These are phyloP conservation scores for Erebia palarica DNA, from an alignment of 2,888 invertebrate genomes.

Conservation along the genomic window DNA sequence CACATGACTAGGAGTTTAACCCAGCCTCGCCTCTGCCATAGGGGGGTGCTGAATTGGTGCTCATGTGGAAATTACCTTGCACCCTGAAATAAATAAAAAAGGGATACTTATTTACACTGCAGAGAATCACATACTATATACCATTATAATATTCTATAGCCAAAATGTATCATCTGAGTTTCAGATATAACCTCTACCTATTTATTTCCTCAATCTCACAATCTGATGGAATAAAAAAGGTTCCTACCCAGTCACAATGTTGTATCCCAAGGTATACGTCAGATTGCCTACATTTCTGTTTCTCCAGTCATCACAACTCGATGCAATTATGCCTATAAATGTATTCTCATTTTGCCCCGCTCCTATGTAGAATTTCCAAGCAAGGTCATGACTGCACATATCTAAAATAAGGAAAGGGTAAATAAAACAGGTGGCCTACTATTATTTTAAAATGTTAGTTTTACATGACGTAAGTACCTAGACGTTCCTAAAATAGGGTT, in stretches of 20 bases:
- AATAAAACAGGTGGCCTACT: not conserved
- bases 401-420: slow-evolving; percentile 9
- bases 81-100: slow-evolving; percentile 1
- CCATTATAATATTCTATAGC: no score
- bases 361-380: not conserved
- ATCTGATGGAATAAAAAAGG: not conserved
- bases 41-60: not conserved
- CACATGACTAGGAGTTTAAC: not conserved
- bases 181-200: no score
- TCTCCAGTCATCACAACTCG: not conserved
- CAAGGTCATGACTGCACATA: slow-evolving; percentile 6
- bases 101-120: not conserved
- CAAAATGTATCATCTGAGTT: no score
- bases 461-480: no score
- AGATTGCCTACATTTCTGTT: not conserved
- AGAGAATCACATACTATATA: no score
- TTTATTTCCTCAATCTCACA: no score
- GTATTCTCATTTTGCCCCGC: not conserved
- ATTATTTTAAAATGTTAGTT: no score
- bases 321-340: not conserved
- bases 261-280: not conserved
- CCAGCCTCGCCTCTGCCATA: slow-evolving; percentile 7
- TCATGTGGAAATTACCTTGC: not conserved
- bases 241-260: not conserved
- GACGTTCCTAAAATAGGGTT: no score